Evolutionary conservation across 2,888 invertebrate genomes (phyloP), one percentile per base, ranked within the genome.

Genomic region (Axea sp.): DNA sequence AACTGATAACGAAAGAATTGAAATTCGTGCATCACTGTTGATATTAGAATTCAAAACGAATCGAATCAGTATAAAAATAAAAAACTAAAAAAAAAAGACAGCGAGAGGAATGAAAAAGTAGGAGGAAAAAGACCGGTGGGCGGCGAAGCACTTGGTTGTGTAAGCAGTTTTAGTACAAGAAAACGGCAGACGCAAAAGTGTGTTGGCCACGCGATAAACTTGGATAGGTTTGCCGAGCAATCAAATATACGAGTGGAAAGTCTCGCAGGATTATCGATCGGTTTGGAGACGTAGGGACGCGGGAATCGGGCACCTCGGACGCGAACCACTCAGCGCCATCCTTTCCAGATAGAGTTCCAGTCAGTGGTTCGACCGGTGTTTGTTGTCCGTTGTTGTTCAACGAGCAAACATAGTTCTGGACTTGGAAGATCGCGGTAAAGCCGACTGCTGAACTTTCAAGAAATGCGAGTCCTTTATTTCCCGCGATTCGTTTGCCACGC

Each of bases 211-310:
- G 81, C 82, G 81, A 85, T 84, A 84, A 84, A 86, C 85, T 86
- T 81, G 80, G 83, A 83, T 84, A 83, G 86, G 86, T 86, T 86
- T 86, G 86, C 81, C 84, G 81, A 86, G 84, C 85, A 85, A 86
- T 86, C 84, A 84, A 86, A 84, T 84, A 85, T 86, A 84, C 84
- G 85, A 86, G 83, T 84, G 84, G 83, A 85, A 85, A 85, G 84
- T 83, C 85, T 84, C 82, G 80, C 79, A 77, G 77, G 76, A 77
- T 80, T 85, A 85, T 84, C 82, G 85, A 85, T 83, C 81, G 79
- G 74, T 77, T 76, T 73, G 74, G 73, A 57, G 73, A 73, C 59
- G 77, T 53, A 76, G 76, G 75, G 65, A 73, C 62, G 75, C 37
- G 75, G 62, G 53, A 67, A 51, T 22, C 43, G 51, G 33, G 60